A percentile compares a stretch with the other conserved stretches of the same genome.
Evolutionary conservation across 2,113 vertebrate species (phyloP).

Genomic region (Trogon melanurus): DNA sequence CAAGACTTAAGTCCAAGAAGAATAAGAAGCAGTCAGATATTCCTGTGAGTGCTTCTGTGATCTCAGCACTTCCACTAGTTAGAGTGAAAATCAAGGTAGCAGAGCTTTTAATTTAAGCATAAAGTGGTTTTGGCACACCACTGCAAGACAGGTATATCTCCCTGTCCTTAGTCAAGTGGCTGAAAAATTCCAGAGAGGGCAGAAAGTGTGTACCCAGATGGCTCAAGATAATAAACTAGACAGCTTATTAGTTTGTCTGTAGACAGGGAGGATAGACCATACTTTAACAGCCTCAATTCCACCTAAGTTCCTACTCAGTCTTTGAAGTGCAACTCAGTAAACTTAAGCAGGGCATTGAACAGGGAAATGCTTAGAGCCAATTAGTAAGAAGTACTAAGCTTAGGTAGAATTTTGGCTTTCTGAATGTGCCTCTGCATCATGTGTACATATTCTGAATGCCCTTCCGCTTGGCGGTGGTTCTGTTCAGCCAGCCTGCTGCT

Average conservation of each 20-base stretch:
- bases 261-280: neutral
- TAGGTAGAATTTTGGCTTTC: conserved; percentile 21
- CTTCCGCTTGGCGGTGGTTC: fast-evolving
- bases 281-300: conserved; percentile 11
- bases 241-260: neutral
- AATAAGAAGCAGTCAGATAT: neutral
- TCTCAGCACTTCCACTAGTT: neutral
- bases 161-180: neutral
- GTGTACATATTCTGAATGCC: neutral
- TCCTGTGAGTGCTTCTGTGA: neutral
- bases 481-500: neutral
- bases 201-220: neutral
- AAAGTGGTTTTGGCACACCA: neutral
- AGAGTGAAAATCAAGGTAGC: neutral
- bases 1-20: neutral
- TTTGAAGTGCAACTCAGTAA: conserved; percentile 34
- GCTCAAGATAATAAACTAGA: neutral
- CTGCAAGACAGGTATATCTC: neutral
- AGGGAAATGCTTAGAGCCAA: conserved; percentile 29
- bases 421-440: neutral
- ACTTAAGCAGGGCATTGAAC: conserved; percentile 22
- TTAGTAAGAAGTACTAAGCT: conserved; percentile 36
- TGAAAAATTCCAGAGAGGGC: neutral
- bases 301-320: conserved; percentile 24
- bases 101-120: neutral